Conservation (phyloP, 2,888 invertebrate species). For the Lasius platythorax region DNA sequence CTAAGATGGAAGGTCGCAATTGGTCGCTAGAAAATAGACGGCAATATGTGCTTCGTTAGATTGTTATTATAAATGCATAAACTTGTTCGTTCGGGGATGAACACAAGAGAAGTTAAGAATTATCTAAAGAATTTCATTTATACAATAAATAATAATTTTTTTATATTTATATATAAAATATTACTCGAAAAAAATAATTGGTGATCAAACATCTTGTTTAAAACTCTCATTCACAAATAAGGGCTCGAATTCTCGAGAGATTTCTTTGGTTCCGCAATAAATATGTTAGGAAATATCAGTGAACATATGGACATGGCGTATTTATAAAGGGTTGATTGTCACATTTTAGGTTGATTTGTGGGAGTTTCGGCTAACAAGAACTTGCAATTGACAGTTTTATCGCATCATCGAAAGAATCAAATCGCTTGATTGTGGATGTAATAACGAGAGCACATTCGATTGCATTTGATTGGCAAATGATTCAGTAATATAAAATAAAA, state of each 20-base stretch:
- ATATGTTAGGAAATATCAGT: not conserved
- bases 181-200: not conserved
- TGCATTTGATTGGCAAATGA: constrained; percentile 3
- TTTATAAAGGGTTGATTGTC: constrained; percentile 31
- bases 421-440: not conserved
- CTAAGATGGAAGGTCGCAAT: not conserved
- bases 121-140: not conserved
- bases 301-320: constrained; percentile 35
- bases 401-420: constrained; percentile 8
- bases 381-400: constrained; percentile 38
- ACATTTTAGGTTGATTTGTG: constrained; percentile 39
- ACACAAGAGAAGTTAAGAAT: not conserved
- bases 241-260: not conserved
- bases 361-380: constrained; percentile 36
- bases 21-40: not conserved
- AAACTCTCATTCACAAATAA: not conserved
- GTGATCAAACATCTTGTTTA: not conserved
- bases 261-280: not conserved
- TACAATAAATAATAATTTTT: not conserved
- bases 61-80: not conserved
- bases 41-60: not conserved
- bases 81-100: not conserved
- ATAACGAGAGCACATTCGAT: not conserved
- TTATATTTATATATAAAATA: not conserved
- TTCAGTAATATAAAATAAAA: not conserved